Evolutionary conservation across 2,113 vertebrate species (phyloP).

Genomic region (Chitala chitala): DNA sequence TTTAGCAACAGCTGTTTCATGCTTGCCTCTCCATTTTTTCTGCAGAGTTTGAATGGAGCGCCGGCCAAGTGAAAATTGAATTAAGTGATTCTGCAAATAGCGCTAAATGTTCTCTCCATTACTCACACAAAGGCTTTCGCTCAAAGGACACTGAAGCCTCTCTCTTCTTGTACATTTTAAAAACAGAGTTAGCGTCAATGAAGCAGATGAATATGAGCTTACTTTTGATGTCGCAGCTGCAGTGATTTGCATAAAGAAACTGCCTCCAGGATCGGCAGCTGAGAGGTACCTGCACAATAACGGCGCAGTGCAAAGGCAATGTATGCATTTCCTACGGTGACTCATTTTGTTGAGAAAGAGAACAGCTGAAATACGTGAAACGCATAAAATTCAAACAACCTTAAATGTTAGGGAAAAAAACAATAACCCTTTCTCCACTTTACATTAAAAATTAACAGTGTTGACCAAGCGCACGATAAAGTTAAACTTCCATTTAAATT

Average conservation of each 20-base stretch:
- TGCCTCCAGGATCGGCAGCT: neutral
- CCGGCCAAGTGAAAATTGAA: neutral
- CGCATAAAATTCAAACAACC: too few species aligned
- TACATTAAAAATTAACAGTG: too few species aligned
- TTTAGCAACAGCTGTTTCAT: neutral
- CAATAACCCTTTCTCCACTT: too few species aligned
- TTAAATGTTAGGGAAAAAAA: too few species aligned
- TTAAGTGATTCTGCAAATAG: neutral
- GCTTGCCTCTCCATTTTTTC: neutral
- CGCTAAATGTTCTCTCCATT: neutral
- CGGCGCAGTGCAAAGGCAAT: neutral
- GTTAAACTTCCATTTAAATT: too few species aligned
- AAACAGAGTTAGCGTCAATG: neutral
- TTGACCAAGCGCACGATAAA: too few species aligned
- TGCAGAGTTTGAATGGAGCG: neutral
- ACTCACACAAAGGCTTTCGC: neutral
- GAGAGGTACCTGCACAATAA: neutral
- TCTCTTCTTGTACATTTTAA: constrained; percentile 5
- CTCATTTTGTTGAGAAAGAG: neutral
- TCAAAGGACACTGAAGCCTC: neutral
- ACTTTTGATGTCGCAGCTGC: neutral
- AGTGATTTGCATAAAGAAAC: constrained; percentile 6
- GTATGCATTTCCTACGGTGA: neutral
- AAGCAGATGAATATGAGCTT: neutral
- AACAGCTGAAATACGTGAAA: neutral